phyloP scores from a whole-genome alignment of 1,140 invertebrate genomes.

The Sitophilus oryzae region DNA sequence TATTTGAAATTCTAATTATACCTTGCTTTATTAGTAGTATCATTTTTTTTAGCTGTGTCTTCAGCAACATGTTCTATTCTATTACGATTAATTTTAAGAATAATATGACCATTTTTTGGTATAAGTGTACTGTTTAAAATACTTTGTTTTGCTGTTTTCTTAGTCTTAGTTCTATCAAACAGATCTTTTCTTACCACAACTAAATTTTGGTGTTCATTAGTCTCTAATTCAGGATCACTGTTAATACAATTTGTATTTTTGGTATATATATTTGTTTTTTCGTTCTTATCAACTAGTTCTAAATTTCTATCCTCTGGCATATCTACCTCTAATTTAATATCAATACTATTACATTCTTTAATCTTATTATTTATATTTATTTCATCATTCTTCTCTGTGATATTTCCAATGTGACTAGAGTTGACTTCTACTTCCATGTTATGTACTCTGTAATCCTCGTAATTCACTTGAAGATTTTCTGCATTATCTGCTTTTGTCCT shows the following conservation, averaged over 20 bases:
- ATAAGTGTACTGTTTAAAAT: conserved; percentile 11
- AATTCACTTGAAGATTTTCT: too few species aligned
- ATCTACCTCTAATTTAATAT: background rate
- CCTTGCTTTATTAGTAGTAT: background rate
- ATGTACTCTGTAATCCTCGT: too few species aligned
- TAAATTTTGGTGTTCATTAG: background rate
- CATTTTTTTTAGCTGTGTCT: background rate
- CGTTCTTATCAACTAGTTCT: background rate
- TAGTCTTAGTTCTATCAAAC: conserved; percentile 1
- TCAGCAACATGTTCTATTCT: conserved; percentile 6
- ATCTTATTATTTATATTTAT: too few species aligned
- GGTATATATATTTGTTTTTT: background rate
- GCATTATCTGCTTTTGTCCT: too few species aligned
- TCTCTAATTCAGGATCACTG: background rate
- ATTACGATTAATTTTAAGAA: conserved; percentile 13
- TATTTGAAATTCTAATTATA: background rate
- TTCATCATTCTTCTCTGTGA: too few species aligned
- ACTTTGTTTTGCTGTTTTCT: background rate
- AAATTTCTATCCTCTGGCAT: background rate
- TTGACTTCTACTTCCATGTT: too few species aligned
- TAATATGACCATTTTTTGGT: conserved; percentile 11
- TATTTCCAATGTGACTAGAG: too few species aligned
- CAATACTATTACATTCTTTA: too few species aligned
- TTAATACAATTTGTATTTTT: background rate
- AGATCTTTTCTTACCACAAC: conserved; percentile 15